Conservation (phyloP, 2,888 invertebrate genomes). For the Thereva unica region DNA sequence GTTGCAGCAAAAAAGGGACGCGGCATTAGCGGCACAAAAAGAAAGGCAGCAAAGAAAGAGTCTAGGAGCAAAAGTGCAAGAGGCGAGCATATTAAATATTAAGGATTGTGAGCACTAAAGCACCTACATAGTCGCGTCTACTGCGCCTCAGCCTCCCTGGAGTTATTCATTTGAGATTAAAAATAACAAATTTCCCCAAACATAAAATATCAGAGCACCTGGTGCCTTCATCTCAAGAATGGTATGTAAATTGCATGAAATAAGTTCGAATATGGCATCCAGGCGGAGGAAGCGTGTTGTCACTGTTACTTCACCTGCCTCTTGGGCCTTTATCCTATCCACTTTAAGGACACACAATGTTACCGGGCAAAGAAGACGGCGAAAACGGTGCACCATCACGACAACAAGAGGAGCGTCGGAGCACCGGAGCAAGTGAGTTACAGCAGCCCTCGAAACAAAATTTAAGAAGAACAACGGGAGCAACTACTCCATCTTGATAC, state of each 20-base stretch:
- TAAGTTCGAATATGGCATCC: constrained; percentile 23
- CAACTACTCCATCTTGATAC: constrained; percentile 13
- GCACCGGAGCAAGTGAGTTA: not conserved
- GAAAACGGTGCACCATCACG: not conserved
- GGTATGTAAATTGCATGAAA: constrained; percentile 22
- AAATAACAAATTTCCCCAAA: constrained; percentile 1
- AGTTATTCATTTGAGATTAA: constrained; percentile 16
- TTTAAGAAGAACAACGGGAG: constrained; percentile 3
- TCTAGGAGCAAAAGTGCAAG: too few species aligned
- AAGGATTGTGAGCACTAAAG: too few species aligned
- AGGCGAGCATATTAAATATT: too few species aligned
- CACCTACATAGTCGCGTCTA: too few species aligned
- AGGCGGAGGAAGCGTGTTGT: constrained; percentile 7
- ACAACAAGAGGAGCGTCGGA: not conserved
- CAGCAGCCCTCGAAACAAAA: constrained; percentile 1
- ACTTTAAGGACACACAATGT: not conserved
- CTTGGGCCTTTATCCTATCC: constrained; percentile 4
- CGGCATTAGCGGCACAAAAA: too few species aligned
- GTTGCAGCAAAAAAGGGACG: too few species aligned
- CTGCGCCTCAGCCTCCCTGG: too few species aligned
- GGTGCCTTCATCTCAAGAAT: constrained; percentile 17
- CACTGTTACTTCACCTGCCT: constrained; percentile 14
- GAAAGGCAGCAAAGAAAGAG: too few species aligned
- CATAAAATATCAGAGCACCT: constrained; percentile 21
- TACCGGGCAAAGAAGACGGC: not conserved